Conservation (phyloP, 2,888 invertebrate genomes). For the Odontomyia ornata region DNA sequence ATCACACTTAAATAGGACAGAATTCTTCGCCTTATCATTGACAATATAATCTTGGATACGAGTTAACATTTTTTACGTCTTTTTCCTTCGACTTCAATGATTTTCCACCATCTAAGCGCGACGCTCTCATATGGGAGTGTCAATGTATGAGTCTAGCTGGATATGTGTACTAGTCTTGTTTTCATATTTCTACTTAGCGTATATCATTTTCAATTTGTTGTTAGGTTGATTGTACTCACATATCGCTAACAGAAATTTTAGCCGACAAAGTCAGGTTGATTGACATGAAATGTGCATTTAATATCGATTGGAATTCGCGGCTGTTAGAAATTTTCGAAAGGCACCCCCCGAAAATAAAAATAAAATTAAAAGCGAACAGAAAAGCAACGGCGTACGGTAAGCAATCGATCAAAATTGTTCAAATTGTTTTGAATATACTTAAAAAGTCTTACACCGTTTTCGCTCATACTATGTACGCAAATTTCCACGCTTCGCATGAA, state of each 20-base stretch:
- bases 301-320: slow-evolving; percentile 6
- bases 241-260: neutral
- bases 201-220: too few relatives aligned
- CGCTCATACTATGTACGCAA: neutral
- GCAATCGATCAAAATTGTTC: neutral
- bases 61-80: too few relatives aligned
- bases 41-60: slow-evolving; percentile 24
- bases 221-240: too few relatives aligned
- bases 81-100: neutral
- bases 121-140: too few relatives aligned
- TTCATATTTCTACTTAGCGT: too few relatives aligned
- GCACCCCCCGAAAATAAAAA: neutral
- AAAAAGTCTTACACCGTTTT: too few relatives aligned
- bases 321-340: neutral
- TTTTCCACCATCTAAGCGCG: neutral
- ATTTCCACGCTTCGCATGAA: neutral
- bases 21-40: slow-evolving; percentile 16
- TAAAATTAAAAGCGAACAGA: too few relatives aligned
- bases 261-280: slow-evolving; percentile 20
- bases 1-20: neutral
- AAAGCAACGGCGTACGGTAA: neutral
- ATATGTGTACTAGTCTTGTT: too few relatives aligned
- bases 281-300: slow-evolving; percentile 28
- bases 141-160: too few relatives aligned
- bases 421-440: neutral